Evolutionary conservation across 92 coral and sea anemone genomes (phyloP).

Genomic region (Scolanthus callimorphus): DNA sequence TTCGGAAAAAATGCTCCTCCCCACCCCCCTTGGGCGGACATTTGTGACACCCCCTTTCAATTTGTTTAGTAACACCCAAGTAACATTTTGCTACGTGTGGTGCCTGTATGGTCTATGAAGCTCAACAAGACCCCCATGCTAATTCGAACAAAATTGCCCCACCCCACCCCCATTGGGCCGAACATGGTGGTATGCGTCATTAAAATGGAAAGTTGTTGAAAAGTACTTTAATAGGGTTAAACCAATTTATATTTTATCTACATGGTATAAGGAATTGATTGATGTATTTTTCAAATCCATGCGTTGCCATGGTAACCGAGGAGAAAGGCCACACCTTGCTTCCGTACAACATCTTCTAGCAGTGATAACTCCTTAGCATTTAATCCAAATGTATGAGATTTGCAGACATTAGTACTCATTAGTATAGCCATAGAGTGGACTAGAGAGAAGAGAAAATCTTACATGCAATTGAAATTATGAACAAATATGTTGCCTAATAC

Average conservation of each 20-base stretch:
- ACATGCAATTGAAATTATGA: background rate
- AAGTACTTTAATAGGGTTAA: background rate
- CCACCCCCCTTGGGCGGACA: too few species aligned
- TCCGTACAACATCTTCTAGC: background rate
- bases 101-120: too few species aligned
- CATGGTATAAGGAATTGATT: background rate
- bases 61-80: too few species aligned
- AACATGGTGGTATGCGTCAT: background rate
- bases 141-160: too few species aligned
- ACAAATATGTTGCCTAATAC: background rate
- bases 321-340: background rate
- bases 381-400: background rate
- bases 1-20: too few species aligned
- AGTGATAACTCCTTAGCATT: background rate
- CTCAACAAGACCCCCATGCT: too few species aligned
- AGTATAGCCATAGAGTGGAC: background rate
- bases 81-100: too few species aligned
- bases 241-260: background rate
- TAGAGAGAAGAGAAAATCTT: background rate
- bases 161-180: too few species aligned
- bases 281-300: background rate
- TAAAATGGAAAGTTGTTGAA: background rate
- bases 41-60: too few species aligned
- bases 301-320: background rate
- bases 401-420: background rate